phyloP scores from a whole-genome alignment of 1,140 invertebrate genomes.

The Pseudachorutes palmiensis region DNA sequence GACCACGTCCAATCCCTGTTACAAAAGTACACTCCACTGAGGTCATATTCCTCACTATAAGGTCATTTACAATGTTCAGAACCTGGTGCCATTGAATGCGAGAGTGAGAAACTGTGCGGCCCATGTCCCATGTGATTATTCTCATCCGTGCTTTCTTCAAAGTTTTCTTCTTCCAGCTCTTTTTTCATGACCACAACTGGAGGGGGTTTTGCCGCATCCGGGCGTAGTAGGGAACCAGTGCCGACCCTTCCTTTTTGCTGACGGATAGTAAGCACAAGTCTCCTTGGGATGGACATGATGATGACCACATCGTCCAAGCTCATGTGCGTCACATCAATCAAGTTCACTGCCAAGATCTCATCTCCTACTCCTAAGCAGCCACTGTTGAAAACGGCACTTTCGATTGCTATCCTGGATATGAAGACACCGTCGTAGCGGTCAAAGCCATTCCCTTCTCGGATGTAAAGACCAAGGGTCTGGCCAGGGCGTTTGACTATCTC shows the following conservation, averaged over 20 bases:
- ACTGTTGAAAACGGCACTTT: conserved; percentile 92
- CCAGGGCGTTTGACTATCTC: conserved; percentile 98
- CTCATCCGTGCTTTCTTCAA: conserved; percentile 43
- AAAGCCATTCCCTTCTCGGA: conserved; percentile 90
- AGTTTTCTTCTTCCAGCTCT: conserved; percentile 73
- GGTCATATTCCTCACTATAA: neutral
- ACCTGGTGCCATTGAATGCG: neutral
- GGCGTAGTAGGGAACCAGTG: conserved; percentile 21
- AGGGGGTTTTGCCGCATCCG: conserved; percentile 56
- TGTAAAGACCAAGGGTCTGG: conserved; percentile 95
- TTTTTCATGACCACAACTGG: conserved; percentile 89
- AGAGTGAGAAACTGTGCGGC: conserved; percentile 16
- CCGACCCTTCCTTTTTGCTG: conserved; percentile 47
- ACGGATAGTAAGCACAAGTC: conserved; percentile 84
- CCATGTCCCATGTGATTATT: conserved; percentile 31
- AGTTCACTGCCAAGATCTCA: conserved; percentile 94
- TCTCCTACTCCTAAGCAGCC: conserved; percentile 95
- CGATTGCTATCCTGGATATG: conserved; percentile 93
- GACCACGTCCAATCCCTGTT: conserved; percentile 21
- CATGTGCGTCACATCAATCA: conserved; percentile 95
- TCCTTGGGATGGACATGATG: conserved; percentile 95
- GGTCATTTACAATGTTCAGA: conserved; percentile 31
- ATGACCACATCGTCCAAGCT: conserved; percentile 81
- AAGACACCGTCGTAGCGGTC: conserved; percentile 92
- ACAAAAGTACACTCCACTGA: neutral